These are phyloP conservation scores for Apamea anceps DNA, from an alignment of 2,888 invertebrate genomes.

Conservation along the genomic window DNA sequence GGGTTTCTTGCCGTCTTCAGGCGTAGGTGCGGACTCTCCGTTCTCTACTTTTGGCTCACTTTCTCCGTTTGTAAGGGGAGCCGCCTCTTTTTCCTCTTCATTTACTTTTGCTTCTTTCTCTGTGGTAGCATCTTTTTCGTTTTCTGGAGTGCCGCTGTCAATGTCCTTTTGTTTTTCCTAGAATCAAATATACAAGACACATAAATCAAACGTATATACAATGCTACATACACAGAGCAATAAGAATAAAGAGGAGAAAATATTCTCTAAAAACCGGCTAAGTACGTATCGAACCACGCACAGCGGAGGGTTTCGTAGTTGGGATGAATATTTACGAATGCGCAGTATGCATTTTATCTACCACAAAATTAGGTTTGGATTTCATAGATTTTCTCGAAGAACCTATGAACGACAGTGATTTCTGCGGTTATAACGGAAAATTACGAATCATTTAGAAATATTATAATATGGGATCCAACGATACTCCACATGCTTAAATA, in stretches of 20 bases:
- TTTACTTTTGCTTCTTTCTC: constrained; percentile 90
- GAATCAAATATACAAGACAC: constrained; percentile 58
- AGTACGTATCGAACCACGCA: background rate
- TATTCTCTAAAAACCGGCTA: background rate
- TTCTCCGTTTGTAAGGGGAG: constrained; percentile 84
- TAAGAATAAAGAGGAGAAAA: constrained; percentile 12
- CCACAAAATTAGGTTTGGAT: background rate
- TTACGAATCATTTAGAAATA: background rate
- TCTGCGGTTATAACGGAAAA: background rate
- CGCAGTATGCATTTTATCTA: background rate
- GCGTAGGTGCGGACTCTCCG: constrained; percentile 80
- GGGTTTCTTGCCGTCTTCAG: constrained; percentile 90
- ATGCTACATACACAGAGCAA: background rate
- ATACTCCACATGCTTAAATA: background rate
- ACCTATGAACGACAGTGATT: background rate
- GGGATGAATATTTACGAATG: background rate
- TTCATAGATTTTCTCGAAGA: background rate
- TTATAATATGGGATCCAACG: background rate
- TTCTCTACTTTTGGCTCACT: constrained; percentile 85
- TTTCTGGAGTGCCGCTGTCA: constrained; percentile 90
- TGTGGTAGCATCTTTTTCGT: constrained; percentile 92
- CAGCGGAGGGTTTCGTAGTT: background rate
- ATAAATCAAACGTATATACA: background rate
- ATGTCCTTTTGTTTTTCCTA: constrained; percentile 91
- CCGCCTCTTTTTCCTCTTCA: constrained; percentile 76